A percentile compares a stretch with the other conserved stretches of the same genome.
Evolutionary conservation across 2,797 vertebrate genomes (phyloP).

Genomic region (Sardinella longiceps): DNA sequence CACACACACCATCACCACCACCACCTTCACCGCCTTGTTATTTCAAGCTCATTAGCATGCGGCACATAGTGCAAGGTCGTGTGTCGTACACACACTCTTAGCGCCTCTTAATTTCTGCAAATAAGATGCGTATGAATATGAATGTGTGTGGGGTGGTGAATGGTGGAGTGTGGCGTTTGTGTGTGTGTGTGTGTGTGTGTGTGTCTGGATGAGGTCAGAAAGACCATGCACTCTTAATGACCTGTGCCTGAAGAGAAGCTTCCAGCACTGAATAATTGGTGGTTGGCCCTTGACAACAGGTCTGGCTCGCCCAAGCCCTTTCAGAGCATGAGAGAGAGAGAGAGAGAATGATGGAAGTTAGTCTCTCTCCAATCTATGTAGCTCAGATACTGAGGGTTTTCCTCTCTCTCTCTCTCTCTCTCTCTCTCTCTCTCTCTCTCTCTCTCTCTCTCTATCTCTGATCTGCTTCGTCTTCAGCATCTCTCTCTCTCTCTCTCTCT

Average conservation of each 20-base stretch:
- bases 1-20: neutral
- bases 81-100: constrained; percentile 29
- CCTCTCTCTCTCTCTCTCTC: neutral
- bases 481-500: neutral
- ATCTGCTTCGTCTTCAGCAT: too few relatives aligned
- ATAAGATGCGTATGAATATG: constrained; percentile 66
- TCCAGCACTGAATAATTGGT: constrained; percentile 72
- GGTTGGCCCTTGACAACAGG: constrained; percentile 66
- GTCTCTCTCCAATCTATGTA: neutral
- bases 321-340: neutral
- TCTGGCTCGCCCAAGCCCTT: constrained; percentile 62
- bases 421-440: neutral
- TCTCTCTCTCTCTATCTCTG: neutral
- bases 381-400: neutral
- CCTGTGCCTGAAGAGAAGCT: constrained; percentile 51
- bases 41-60: constrained; percentile 8
- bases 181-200: neutral
- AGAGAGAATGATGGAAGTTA: neutral
- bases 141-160: constrained; percentile 57
- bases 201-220: constrained; percentile 51
- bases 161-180: constrained; percentile 53
- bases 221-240: constrained; percentile 61
- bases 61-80: constrained; percentile 29
- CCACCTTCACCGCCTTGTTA: neutral
- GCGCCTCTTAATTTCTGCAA: constrained; percentile 59